Evolutionary conservation across 2,888 invertebrate species (phyloP), one percentile per base, ranked within the genome.

Genomic region (Prostheceraeus crozeri): DNA sequence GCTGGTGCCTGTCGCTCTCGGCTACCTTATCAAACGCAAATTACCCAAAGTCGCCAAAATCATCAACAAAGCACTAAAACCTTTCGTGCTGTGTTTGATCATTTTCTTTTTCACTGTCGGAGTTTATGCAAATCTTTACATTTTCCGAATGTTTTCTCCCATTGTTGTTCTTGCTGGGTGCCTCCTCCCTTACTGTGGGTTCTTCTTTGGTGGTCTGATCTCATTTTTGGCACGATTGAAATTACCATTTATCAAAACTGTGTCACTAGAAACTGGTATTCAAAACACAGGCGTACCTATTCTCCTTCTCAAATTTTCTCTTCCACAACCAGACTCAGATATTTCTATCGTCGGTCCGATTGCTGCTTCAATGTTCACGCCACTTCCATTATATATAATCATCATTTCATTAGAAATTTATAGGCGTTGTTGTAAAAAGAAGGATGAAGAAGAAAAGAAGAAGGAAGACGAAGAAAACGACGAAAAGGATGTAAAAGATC

Each of bases 251-350:
- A 61, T 72, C 1, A 69, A 70, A 57, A 23, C 93, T 3, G 89
- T 93, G 69, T 84, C 87, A 51, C 84, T 93, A 52, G 93, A 93
- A 64, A 76, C 76, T 0, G 74, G 91, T 54, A 84, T 91, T 57
- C 90, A 91, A 78, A 93, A 93, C 77, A 89, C 90, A 0, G 90
- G 89, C 40, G 84, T 93, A 64, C 82, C 90, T 1, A 90, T 93
- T 69, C 87, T 91, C 75, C 79, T 93, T 67, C 78, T 93, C 57
- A 79, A 85, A 59, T 84, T 87, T 70, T 83, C 87, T 2, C 79
- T 93, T 60, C 82, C 82, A 0, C 86, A 88, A 69, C 91, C 91
- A 0, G 84, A 85, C 65, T 87, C 86, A 0, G 90, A 91, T 77
- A 79, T 91, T 45, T 87, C 90, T 2, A 87, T 89, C 0, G 69